A percentile compares a stretch with the other conserved stretches of the same genome.
phyloP scores from a whole-genome alignment of 2,113 vertebrate genomes.

The Chamaetylas fuelleborni region DNA sequence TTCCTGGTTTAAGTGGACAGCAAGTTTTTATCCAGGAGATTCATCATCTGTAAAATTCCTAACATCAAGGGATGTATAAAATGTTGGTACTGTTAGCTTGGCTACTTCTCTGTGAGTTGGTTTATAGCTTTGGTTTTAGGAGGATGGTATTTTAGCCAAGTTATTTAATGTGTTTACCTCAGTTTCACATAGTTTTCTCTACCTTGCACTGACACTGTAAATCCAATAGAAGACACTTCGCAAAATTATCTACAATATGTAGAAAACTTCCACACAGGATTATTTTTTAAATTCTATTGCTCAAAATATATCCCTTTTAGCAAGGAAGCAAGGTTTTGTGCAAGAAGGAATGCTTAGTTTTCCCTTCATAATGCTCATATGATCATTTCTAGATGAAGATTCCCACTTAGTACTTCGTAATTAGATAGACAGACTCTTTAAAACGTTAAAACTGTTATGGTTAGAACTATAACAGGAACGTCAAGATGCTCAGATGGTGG shows the following conservation, averaged over 20 bases:
- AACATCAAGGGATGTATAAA: not conserved
- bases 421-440: not conserved
- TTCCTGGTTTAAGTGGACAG: not conserved
- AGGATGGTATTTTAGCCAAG: not conserved
- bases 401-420: not conserved
- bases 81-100: not conserved
- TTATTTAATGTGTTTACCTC: not conserved
- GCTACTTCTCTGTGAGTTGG: not conserved
- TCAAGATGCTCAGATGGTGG: not conserved
- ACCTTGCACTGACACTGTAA: not conserved
- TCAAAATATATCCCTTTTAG: not conserved
- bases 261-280: not conserved
- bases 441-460: not conserved
- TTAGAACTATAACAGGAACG: not conserved
- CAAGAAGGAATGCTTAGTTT: not conserved
- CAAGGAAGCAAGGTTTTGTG: not conserved
- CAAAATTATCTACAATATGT: not conserved
- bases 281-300: not conserved
- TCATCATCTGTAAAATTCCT: not conserved
- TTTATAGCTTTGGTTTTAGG: not conserved
- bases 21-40: not conserved
- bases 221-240: not conserved
- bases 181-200: not conserved
- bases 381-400: not conserved
- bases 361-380: not conserved